phyloP scores from a whole-genome alignment of 2,113 vertebrate genomes.

The Eudyptes chrysolophus region DNA sequence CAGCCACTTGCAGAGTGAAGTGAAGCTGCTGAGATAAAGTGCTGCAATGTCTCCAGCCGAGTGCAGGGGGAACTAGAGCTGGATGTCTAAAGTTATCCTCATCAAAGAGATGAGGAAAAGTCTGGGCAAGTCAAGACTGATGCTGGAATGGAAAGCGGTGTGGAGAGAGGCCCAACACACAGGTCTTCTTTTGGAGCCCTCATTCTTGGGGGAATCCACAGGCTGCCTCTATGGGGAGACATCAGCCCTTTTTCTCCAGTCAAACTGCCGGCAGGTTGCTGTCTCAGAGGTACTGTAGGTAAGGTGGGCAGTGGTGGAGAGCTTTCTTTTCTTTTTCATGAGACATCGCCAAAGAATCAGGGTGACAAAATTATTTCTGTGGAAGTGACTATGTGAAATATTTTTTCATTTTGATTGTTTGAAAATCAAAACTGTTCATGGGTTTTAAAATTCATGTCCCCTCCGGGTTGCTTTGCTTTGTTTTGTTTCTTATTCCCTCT shows the following conservation, averaged over 20 bases:
- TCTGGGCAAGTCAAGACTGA: background rate
- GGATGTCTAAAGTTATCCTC: background rate
- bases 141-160: background rate
- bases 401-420: constrained; percentile 19
- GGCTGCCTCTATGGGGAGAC: background rate
- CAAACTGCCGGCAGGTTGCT: background rate
- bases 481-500: constrained; percentile 26
- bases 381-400: background rate
- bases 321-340: background rate
- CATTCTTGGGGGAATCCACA: background rate
- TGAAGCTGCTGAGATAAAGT: background rate
- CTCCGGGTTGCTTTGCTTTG: constrained; percentile 23
- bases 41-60: background rate
- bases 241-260: background rate
- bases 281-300: background rate
- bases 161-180: background rate
- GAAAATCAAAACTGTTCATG: constrained; percentile 26
- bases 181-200: background rate
- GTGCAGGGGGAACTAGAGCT: background rate
- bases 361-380: background rate
- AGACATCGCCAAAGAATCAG: background rate
- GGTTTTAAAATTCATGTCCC: constrained; percentile 55
- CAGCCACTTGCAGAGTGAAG: background rate
- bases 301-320: background rate
- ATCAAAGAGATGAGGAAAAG: background rate